Conservation (phyloP, 2,888 invertebrate genomes). For the Callimorpha dominula region DNA sequence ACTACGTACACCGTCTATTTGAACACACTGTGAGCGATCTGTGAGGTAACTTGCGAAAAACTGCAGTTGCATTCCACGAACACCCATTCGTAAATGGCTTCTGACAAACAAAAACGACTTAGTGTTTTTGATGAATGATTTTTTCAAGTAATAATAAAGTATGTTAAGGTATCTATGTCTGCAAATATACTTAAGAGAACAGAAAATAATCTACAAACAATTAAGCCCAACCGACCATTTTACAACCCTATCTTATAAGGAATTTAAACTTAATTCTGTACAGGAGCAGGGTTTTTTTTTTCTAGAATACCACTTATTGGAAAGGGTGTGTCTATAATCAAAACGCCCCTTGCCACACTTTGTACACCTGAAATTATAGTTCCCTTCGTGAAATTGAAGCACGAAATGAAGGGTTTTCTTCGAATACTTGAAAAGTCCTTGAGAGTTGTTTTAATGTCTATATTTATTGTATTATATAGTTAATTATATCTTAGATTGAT, state of each 20-base stretch:
- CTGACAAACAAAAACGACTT: too few relatives aligned
- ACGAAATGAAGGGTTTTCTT: slow-evolving; percentile 40
- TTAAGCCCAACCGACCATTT: not conserved
- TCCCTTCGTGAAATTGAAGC: slow-evolving; percentile 17
- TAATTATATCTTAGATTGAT: too few relatives aligned
- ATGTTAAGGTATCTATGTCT: not conserved
- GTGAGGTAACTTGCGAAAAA: too few relatives aligned
- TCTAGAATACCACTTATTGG: not conserved
- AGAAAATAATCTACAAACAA: not conserved
- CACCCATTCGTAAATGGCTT: too few relatives aligned
- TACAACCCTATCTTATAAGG: slow-evolving; percentile 1
- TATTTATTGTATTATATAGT: not conserved
- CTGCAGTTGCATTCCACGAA: too few relatives aligned
- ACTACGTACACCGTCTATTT: too few relatives aligned
- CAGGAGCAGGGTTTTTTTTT: not conserved
- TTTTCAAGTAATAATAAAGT: too few relatives aligned
- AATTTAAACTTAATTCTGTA: slow-evolving; percentile 2
- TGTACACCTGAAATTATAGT: slow-evolving; percentile 35
- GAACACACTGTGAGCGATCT: too few relatives aligned
- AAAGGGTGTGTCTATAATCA: slow-evolving; percentile 28
- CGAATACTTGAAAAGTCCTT: slow-evolving; percentile 5
- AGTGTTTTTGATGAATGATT: too few relatives aligned
- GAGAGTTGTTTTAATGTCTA: slow-evolving; percentile 11
- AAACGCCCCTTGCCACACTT: slow-evolving; percentile 28
- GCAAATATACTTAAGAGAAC: not conserved